These are phyloP conservation scores for Yasuhikotakia modesta DNA, from an alignment of 2,797 vertebrate species.

Conservation along the genomic window DNA sequence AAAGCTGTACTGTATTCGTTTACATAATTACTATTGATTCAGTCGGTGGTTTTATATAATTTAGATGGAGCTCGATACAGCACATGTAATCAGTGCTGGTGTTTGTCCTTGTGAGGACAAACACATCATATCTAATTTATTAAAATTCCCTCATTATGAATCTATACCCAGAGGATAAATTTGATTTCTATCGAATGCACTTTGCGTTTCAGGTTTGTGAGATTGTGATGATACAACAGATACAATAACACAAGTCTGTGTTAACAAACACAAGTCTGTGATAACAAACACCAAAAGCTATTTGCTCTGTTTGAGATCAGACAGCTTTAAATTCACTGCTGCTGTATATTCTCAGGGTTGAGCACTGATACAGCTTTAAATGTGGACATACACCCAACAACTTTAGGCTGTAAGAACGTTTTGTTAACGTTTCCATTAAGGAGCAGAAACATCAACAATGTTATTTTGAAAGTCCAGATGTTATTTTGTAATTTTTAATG, in stretches of 20 bases:
- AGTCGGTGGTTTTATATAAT: conserved; percentile 28
- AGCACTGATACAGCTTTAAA: not conserved
- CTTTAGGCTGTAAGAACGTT: too few relatives aligned
- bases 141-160: conserved; percentile 34
- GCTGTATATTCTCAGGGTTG: conserved; percentile 10
- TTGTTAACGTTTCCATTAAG: too few relatives aligned
- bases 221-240: not conserved
- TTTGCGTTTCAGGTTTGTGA: conserved; percentile 23
- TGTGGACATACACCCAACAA: not conserved
- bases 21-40: conserved; percentile 42
- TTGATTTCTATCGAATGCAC: conserved; percentile 37
- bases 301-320: conserved; percentile 1
- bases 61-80: conserved; percentile 36
- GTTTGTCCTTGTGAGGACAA: conserved; percentile 33
- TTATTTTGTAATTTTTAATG: too few relatives aligned
- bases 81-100: conserved; percentile 28
- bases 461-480: too few relatives aligned
- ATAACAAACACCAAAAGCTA: not conserved
- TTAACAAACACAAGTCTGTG: too few relatives aligned
- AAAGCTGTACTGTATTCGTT: conserved; percentile 29
- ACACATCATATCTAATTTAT: conserved; percentile 39
- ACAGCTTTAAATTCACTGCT: conserved; percentile 18
- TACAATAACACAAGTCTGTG: not conserved
- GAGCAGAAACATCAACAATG: too few relatives aligned
- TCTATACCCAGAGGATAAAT: conserved; percentile 26